Conservation (phyloP, 1,140 invertebrate genomes). For the Pantala flavescens region DNA sequence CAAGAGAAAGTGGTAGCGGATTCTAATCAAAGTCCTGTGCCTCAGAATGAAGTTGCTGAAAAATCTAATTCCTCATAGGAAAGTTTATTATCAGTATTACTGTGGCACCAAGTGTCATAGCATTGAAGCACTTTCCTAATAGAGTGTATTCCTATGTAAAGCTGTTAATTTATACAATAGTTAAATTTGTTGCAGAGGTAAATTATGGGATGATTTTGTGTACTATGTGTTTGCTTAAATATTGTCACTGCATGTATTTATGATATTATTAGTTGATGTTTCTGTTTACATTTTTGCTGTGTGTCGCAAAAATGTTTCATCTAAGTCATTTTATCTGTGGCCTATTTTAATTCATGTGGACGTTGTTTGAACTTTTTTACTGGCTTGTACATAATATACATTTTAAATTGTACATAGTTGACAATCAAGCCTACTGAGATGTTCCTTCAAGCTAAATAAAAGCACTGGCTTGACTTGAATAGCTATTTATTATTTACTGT, state of each 20-base stretch:
- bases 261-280: background rate
- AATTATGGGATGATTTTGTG: background rate
- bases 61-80: background rate
- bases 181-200: background rate
- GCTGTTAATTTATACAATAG: background rate
- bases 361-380: background rate
- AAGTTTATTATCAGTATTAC: background rate
- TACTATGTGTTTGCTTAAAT: background rate
- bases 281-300: background rate
- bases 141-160: background rate
- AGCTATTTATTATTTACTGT: no score
- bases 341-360: background rate
- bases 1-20: no score
- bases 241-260: background rate
- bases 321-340: background rate
- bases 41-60: background rate
- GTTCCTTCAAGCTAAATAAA: constrained; percentile 10
- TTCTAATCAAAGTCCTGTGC: background rate
- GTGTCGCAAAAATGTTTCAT: background rate
- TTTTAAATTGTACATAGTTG: background rate
- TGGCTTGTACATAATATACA: background rate
- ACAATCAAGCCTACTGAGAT: background rate
- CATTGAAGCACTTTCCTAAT: background rate
- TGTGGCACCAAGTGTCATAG: background rate
- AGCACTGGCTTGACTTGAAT: background rate